Evolutionary conservation across 2,113 vertebrate species (phyloP).

Genomic region (Neolamprologus sp.): DNA sequence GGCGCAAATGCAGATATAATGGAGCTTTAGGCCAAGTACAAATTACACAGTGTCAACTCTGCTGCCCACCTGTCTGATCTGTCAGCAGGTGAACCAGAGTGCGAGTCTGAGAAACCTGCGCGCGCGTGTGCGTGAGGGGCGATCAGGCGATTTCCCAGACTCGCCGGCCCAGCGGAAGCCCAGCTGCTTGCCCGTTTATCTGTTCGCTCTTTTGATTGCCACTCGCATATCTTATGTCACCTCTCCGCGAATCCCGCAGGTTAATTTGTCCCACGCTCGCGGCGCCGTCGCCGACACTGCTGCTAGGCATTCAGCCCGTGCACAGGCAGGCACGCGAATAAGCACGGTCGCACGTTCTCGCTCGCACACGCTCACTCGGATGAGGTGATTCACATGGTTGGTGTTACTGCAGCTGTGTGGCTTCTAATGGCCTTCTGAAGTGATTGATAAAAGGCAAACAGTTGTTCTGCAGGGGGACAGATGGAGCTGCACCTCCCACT

Average conservation of each 20-base stretch:
- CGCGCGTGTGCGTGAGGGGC: not conserved
- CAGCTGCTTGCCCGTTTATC: slow-evolving; percentile 57
- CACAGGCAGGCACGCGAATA: not conserved
- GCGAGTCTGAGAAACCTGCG: not conserved
- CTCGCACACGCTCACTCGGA: not conserved
- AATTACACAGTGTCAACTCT: slow-evolving; percentile 36
- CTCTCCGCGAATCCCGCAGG: slow-evolving; percentile 40
- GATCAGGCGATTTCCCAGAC: slow-evolving; percentile 46
- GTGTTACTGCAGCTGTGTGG: slow-evolving; percentile 49
- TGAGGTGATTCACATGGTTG: slow-evolving; percentile 43
- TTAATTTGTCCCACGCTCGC: slow-evolving; percentile 38
- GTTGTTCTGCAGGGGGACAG: slow-evolving; percentile 49
- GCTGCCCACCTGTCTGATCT: slow-evolving; percentile 38
- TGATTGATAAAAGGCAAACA: slow-evolving; percentile 68
- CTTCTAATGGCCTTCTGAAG: slow-evolving; percentile 53
- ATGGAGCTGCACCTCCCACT: slow-evolving; percentile 49
- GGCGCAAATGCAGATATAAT: slow-evolving; percentile 52
- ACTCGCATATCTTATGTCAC: slow-evolving; percentile 44
- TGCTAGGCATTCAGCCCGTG: not conserved
- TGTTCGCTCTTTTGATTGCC: slow-evolving; percentile 52
- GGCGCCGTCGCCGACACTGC: not conserved
- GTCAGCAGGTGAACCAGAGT: slow-evolving; percentile 9
- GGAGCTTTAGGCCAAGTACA: slow-evolving; percentile 32
- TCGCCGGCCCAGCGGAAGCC: slow-evolving; percentile 41
- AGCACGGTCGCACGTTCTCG: slow-evolving; percentile 11